These are phyloP conservation scores for Sminthurides aquaticus DNA, from an alignment of 2,888 invertebrate genomes.

Conservation along the genomic window DNA sequence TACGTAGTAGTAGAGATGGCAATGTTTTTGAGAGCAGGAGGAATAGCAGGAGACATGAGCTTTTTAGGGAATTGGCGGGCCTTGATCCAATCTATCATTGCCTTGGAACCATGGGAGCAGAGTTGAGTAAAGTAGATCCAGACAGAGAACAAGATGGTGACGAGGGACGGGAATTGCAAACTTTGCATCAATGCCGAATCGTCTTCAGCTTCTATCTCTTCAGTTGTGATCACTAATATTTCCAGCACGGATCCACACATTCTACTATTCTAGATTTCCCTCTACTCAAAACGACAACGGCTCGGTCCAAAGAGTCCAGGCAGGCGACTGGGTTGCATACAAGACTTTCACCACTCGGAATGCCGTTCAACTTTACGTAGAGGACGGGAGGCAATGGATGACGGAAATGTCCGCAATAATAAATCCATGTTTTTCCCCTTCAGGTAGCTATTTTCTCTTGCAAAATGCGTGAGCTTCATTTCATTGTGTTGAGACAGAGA, in stretches of 20 bases:
- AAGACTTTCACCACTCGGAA: no score
- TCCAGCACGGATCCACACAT: constrained; percentile 9
- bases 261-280: constrained; percentile 1
- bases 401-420: no score
- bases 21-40: not conserved
- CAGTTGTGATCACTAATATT: constrained; percentile 11
- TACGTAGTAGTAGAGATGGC: not conserved
- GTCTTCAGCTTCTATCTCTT: not conserved
- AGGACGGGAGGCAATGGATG: no score
- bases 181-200: constrained; percentile 14
- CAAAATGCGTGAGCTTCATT: no score
- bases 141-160: not conserved
- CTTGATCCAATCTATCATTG: not conserved
- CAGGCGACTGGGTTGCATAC: no score
- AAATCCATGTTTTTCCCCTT: no score
- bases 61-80: not conserved
- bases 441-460: no score
- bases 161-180: constrained; percentile 5
- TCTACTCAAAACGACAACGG: no score
- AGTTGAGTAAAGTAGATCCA: not conserved
- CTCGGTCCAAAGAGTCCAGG: no score
- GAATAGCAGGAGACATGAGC: not conserved
- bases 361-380: no score
- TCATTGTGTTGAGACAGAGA: no score
- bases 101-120: not conserved